Conservation (phyloP, 2,113 vertebrate species). For the Tyrannus savana region DNA sequence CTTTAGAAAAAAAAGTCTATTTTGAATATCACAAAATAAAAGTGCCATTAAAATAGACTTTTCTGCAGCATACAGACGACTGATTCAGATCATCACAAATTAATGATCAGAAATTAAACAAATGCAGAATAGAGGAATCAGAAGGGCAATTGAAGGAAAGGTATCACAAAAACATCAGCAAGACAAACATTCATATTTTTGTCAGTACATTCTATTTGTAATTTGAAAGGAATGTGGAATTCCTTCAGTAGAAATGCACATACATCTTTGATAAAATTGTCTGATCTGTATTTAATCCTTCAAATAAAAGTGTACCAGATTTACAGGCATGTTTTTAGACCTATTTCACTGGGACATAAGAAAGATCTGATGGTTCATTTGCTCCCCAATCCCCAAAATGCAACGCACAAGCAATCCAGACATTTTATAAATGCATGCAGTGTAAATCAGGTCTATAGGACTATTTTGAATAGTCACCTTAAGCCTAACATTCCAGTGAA, state of each 20-base stretch:
- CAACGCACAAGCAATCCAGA: neutral
- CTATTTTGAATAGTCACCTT: neutral
- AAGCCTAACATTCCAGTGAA: neutral
- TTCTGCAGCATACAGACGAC: neutral
- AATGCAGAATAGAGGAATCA: neutral
- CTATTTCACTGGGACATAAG: neutral
- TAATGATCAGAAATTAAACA: neutral
- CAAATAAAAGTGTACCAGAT: neutral
- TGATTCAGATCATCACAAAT: neutral
- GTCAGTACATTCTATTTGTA: neutral
- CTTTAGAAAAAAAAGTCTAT: neutral
- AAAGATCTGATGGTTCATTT: neutral
- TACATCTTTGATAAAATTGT: neutral
- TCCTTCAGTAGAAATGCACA: neutral
- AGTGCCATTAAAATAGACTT: neutral
- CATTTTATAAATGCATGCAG: neutral
- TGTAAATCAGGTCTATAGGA: neutral
- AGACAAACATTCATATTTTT: neutral
- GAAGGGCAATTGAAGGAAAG: neutral
- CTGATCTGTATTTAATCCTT: neutral
- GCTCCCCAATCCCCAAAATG: neutral
- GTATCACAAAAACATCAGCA: neutral
- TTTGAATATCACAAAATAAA: neutral
- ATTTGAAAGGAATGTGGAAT: neutral
- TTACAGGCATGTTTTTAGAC: neutral